These are phyloP conservation scores for Noctua comes DNA, from an alignment of 2,888 invertebrate species.

Conservation along the genomic window DNA sequence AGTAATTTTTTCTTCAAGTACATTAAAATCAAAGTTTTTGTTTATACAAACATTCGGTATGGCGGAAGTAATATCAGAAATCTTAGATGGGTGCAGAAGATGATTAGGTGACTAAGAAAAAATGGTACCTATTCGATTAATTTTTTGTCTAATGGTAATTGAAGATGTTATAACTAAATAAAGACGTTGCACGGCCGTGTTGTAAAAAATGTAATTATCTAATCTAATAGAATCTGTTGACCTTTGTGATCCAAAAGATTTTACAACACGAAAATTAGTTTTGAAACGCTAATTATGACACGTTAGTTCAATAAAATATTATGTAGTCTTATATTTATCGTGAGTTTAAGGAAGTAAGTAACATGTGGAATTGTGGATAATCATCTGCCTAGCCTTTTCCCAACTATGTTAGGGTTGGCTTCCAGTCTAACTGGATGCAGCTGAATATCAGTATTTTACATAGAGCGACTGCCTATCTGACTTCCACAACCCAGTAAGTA, in stretches of 20 bases:
- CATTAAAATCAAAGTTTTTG: slow-evolving; percentile 60
- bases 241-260: slow-evolving; percentile 19
- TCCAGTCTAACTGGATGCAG: too few relatives aligned
- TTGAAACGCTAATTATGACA: slow-evolving; percentile 16
- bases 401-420: too few relatives aligned
- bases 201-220: slow-evolving; percentile 54
- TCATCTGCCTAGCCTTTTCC: too few relatives aligned
- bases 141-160: slow-evolving; percentile 44
- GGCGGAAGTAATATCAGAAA: slow-evolving; percentile 62
- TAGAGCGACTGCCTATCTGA: too few relatives aligned
- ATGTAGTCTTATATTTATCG: background rate
- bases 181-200: slow-evolving; percentile 41
- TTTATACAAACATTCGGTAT: slow-evolving; percentile 62
- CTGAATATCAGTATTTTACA: too few relatives aligned
- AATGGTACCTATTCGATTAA: slow-evolving; percentile 53
- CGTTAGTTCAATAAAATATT: background rate
- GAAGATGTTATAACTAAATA: slow-evolving; percentile 44
- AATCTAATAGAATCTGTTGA: slow-evolving; percentile 38
- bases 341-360: background rate
- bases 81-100: slow-evolving; percentile 24
- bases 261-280: background rate
- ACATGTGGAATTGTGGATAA: too few relatives aligned
- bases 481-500: too few relatives aligned
- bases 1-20: slow-evolving; percentile 61
- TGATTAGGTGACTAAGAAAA: slow-evolving; percentile 50